A percentile compares a stretch with the other conserved stretches of the same genome.
These are phyloP conservation scores for Sebastes cheni DNA, from an alignment of 2,797 vertebrate genomes.

Conservation along the genomic window DNA sequence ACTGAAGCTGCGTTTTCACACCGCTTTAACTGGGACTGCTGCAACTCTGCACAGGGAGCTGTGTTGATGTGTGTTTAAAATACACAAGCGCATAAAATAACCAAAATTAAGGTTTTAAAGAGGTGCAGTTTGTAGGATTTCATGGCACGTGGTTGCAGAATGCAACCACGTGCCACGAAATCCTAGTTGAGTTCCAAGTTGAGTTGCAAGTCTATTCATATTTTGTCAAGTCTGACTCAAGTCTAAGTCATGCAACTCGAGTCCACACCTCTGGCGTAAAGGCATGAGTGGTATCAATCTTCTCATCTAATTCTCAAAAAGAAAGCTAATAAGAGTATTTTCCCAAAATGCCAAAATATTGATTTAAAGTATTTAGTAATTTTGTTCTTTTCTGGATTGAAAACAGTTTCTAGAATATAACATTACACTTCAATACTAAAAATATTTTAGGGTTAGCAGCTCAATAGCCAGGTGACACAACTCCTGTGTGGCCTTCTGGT, in stretches of 20 bases:
- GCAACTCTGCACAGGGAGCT: background rate
- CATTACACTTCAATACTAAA: background rate
- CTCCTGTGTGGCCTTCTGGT: background rate
- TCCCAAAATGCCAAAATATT: background rate
- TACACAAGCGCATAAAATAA: background rate
- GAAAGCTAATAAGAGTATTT: background rate
- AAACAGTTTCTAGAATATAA: background rate
- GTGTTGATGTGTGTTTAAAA: background rate
- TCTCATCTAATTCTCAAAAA: too few relatives aligned
- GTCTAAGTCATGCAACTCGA: too few relatives aligned
- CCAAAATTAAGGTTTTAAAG: background rate
- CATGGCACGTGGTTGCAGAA: fast-evolving
- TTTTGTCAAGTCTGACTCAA: too few relatives aligned
- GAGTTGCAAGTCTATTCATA: too few relatives aligned
- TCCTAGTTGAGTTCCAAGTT: too few relatives aligned
- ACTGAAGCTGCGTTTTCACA: background rate
- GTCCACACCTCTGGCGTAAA: too few relatives aligned
- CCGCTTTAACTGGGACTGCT: background rate
- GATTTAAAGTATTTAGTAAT: background rate
- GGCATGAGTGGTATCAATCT: too few relatives aligned
- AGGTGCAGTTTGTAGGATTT: background rate
- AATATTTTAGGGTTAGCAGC: background rate
- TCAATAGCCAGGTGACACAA: background rate
- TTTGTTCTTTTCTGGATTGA: background rate
- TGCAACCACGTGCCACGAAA: too few relatives aligned